phyloP scores from a whole-genome alignment of 2,797 vertebrate genomes.

The Erpetoichthys calabaricus region DNA sequence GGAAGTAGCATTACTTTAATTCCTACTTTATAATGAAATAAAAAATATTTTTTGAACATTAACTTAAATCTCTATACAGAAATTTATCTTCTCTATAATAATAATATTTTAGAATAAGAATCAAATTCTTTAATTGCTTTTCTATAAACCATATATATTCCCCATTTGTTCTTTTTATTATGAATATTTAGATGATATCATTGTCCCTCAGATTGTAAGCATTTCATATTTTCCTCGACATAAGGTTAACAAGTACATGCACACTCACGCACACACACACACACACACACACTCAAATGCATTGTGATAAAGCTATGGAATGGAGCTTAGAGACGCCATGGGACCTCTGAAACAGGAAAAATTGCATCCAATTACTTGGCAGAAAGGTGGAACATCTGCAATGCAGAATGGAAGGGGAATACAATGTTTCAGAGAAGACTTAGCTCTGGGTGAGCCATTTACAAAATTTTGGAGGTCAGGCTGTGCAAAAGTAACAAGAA shows the following conservation, averaged over 20 bases:
- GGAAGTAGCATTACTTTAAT: too few species aligned
- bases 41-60: too few species aligned
- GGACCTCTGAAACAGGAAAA: slow-evolving; percentile 23
- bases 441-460: slow-evolving; percentile 18
- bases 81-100: too few species aligned
- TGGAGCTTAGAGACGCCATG: slow-evolving; percentile 20
- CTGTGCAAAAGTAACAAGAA: slow-evolving; percentile 12
- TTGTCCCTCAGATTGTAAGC: too few species aligned
- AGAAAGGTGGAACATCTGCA: slow-evolving; percentile 35
- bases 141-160: too few species aligned
- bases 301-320: slow-evolving; percentile 18
- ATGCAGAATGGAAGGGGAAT: slow-evolving; percentile 28
- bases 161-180: too few species aligned
- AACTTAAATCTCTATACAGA: too few species aligned
- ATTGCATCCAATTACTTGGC: slow-evolving; percentile 27
- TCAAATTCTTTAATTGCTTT: too few species aligned
- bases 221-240: not conserved
- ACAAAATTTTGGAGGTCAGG: slow-evolving; percentile 33
- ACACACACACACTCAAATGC: slow-evolving; percentile 10
- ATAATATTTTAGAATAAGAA: too few species aligned
- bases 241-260: slow-evolving; percentile 2
- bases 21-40: too few species aligned
- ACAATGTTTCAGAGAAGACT: slow-evolving; percentile 23
- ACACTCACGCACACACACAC: not conserved
- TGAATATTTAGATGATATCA: too few species aligned